Evolutionary conservation across 2,888 invertebrate species (phyloP), one percentile per base, ranked within the genome.

Genomic region (Ypsolopha sequella): DNA sequence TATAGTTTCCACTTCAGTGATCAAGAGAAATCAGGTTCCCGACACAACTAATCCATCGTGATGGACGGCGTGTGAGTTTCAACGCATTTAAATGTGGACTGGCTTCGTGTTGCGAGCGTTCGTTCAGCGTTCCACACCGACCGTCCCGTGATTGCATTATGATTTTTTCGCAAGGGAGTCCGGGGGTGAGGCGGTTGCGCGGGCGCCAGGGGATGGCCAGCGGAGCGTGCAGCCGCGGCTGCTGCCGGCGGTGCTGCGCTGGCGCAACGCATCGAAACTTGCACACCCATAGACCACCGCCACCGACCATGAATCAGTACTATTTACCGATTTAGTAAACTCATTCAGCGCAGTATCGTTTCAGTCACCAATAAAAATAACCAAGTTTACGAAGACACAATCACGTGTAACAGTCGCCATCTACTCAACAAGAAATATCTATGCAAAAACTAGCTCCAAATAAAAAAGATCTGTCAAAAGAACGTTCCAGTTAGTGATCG

Each of bases 71-170:
- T 85, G 85, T 84, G 79, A 80, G 82, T 81, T 80, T 73, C 75
- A 72, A 78, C 84, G 80, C 80, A 85, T 77, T 82, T 82, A 76
- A 85, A 76, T 81, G 79, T 77, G 76, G 73, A 86, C 86, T 86
- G 82, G 68, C 80, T 76, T 76, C 80, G 82, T 84, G 82, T 73
- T 76, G 73, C 68, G 69, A 68, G 68, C 72, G 76, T 74, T 76
- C 70, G 76, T 68, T 68, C 71, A 76, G 76, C 82, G 84, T 82
- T 81, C 84, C 81, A 84, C 84, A 72, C 79, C 80, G 76, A 66
- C 84, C 80, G 82, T 80, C 82, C 84, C 76, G 82, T 82, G 80
- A 81, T 85, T 85, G 86, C 86, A 84, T 84, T 84, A 84, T 82
- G 77, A 77, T 82, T 84, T 79, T 79, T 85, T 84, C 84, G 84